These are phyloP conservation scores for Myotis pilosus DNA, from an alignment of 2,797 vertebrate species.

Conservation along the genomic window DNA sequence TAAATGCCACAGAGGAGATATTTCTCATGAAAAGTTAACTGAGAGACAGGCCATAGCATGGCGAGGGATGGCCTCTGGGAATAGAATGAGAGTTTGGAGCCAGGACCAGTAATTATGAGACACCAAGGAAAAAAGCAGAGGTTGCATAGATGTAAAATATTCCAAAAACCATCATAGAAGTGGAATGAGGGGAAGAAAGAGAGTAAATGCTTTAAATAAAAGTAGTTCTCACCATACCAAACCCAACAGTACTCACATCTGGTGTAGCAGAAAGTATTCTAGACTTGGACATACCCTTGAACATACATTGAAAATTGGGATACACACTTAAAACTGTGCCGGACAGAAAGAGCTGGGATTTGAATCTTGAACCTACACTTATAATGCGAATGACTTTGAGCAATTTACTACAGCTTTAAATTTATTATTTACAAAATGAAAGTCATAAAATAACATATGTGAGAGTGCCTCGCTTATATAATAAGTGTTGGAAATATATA, in stretches of 20 bases:
- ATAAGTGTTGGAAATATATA: not conserved
- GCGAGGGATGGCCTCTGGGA: constrained; percentile 54
- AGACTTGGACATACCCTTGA: constrained; percentile 11
- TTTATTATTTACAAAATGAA: constrained; percentile 21
- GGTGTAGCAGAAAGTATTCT: not conserved
- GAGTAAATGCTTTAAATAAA: constrained; percentile 50
- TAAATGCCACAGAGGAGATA: constrained; percentile 75
- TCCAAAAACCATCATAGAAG: constrained; percentile 31
- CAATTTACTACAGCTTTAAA: not conserved
- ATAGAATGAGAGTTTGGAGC: constrained; percentile 47
- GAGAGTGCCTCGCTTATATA: not conserved
- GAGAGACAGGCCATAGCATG: not conserved
- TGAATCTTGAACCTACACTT: not conserved
- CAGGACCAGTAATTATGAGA: constrained; percentile 46
- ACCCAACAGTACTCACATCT: not conserved
- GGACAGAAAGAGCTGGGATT: not conserved
- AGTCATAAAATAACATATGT: not conserved
- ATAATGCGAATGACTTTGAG: not conserved
- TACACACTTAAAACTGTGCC: not conserved
- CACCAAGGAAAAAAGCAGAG: constrained; percentile 28
- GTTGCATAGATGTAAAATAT: not conserved
- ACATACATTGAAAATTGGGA: constrained; percentile 35
- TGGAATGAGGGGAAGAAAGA: constrained; percentile 12
- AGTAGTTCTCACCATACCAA: constrained; percentile 26
- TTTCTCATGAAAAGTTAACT: constrained; percentile 80